phyloP scores from a whole-genome alignment of 2,888 invertebrate species.

The Cerastis rubricosa region DNA sequence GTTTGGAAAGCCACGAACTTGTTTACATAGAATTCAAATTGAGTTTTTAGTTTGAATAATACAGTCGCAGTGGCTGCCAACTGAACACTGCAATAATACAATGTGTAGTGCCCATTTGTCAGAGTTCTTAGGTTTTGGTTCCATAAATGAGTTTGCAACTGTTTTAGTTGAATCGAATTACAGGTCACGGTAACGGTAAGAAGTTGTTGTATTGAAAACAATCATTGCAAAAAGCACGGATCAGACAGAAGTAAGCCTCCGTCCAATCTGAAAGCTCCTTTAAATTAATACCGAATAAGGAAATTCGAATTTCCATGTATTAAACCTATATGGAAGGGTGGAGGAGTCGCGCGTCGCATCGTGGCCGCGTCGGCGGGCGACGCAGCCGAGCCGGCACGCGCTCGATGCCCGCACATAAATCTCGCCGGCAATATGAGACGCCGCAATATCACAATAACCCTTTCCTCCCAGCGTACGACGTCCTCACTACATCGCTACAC shows the following conservation, averaged over 20 bases:
- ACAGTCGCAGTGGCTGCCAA: conserved; percentile 84
- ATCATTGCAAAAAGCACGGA: conserved; percentile 33
- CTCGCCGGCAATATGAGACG: conserved; percentile 85
- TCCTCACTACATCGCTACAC: conserved; percentile 65
- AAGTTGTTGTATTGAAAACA: conserved; percentile 28
- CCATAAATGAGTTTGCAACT: conserved; percentile 61
- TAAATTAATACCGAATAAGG: conserved; percentile 55
- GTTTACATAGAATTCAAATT: conserved; percentile 88
- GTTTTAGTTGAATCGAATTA: conserved; percentile 45
- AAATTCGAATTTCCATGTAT: conserved; percentile 54
- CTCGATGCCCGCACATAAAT: conserved; percentile 82
- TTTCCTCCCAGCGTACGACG: conserved; percentile 72
- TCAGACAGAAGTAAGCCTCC: conserved; percentile 43
- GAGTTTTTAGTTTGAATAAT: conserved; percentile 86
- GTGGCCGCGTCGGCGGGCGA: conserved; percentile 39
- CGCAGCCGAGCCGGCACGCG: conserved; percentile 64
- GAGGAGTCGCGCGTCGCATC: conserved; percentile 37
- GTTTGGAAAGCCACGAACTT: conserved; percentile 84
- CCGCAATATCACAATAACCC: conserved; percentile 87
- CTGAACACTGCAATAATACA: conserved; percentile 70
- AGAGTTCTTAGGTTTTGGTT: conserved; percentile 50
- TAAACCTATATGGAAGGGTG: conserved; percentile 43
- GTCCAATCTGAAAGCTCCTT: conserved; percentile 26
- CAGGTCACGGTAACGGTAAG: conserved; percentile 7
- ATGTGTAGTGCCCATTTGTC: conserved; percentile 66